These are phyloP conservation scores for Coturnix japonica DNA, from an alignment of 2,113 vertebrate species.

Conservation along the genomic window DNA sequence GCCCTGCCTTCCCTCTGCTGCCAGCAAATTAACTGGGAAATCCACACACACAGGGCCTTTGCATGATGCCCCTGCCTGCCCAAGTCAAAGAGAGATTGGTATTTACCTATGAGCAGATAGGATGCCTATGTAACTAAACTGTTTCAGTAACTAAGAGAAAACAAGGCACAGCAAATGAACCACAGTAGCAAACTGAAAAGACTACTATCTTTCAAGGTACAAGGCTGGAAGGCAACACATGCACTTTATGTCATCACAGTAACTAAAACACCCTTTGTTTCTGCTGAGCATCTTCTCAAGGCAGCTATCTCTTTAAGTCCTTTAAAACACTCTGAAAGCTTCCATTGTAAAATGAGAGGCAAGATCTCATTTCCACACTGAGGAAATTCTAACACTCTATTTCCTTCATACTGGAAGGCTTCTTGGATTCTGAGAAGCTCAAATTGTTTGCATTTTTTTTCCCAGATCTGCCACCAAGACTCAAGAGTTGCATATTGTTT, in stretches of 20 bases:
- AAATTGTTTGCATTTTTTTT: neutral
- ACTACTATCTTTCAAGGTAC: neutral
- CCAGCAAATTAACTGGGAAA: neutral
- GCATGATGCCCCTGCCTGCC: neutral
- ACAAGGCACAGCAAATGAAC: neutral
- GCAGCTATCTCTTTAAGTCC: neutral
- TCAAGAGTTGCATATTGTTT: neutral
- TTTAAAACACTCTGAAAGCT: neutral
- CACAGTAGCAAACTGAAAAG: neutral
- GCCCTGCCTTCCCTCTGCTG: neutral
- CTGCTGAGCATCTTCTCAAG: rapidly evolving
- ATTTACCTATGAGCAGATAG: neutral
- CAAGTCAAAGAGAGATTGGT: neutral
- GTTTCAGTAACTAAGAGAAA: neutral
- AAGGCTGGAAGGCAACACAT: neutral
- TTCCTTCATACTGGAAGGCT: neutral
- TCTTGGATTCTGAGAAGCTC: neutral
- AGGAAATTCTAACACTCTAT: neutral
- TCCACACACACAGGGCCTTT: neutral
- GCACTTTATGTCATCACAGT: neutral
- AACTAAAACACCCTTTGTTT: neutral
- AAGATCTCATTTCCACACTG: neutral
- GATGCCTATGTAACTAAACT: neutral
- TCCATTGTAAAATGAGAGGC: neutral
- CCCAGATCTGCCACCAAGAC: neutral